phyloP scores from a whole-genome alignment of 2,888 invertebrate species.

The Pollenia labialis region DNA sequence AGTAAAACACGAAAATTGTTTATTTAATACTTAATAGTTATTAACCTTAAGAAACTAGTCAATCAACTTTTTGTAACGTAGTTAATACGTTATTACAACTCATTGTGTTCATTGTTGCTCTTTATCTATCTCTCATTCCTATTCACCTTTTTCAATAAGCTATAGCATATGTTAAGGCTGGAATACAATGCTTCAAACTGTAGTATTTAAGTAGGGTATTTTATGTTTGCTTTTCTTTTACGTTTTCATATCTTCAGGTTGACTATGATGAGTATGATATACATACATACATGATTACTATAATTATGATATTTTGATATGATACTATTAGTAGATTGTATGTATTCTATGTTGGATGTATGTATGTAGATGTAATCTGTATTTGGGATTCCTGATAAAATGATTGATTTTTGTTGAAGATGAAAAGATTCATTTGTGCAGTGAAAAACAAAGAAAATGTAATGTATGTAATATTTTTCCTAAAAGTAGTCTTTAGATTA shows the following conservation, averaged over 20 bases:
- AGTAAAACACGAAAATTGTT: conserved; percentile 19
- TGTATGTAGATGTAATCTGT: not conserved
- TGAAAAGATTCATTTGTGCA: not conserved
- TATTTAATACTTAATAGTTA: conserved; percentile 17
- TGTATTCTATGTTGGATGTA: not conserved
- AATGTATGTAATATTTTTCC: too few relatives aligned
- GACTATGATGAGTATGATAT: not conserved
- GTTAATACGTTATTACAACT: conserved; percentile 25
- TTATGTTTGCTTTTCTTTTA: conserved; percentile 3
- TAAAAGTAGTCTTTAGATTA: too few relatives aligned
- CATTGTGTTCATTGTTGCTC: not conserved
- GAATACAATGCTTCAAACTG: not conserved
- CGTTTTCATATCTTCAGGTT: conserved; percentile 9
- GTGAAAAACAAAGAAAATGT: not conserved
- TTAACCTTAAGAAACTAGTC: conserved; percentile 40
- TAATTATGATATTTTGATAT: conserved; percentile 42
- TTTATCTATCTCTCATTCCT: not conserved
- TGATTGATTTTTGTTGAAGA: not conserved
- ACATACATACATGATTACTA: conserved; percentile 11
- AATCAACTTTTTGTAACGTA: conserved; percentile 29
- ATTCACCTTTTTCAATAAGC: not conserved
- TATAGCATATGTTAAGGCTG: conserved; percentile 19
- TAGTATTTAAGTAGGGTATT: not conserved
- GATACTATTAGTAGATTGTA: conserved; percentile 25
- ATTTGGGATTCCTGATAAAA: not conserved